Base-by-base conservation (phyloP, 2,113 vertebrate genomes). In the Paratilapia polleni region DNA sequence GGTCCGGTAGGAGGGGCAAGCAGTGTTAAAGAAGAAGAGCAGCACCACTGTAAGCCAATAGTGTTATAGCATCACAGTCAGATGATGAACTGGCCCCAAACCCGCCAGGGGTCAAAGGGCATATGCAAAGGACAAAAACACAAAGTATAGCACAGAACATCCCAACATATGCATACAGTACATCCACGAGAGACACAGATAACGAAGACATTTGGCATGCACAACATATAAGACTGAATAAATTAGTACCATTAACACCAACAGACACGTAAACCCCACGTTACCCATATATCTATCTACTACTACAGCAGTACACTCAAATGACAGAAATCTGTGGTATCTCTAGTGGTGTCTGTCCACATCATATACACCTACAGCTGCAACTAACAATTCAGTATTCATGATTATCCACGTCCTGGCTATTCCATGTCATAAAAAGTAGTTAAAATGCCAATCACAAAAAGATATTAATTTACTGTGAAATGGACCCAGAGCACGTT, bases 11-110 rank as follows among this genome's bases (percentile, higher is more conserved):
- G 95, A 97, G 95, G 97, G 96, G 97, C 94, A 97, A 97, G 97
- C 97, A 97, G 96, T 96, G 95, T 97, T 97, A 98, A 98, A 98
- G 97, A 97, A 99, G 97, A 99, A 98, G 98, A 97, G 97, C 97
- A 98, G 97, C 97, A 96, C 95, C 96, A 97, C 96, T 97, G 97
- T 99, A 96, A 99, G 97, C 98, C 96, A 97, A 97, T 93, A 97
- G 97, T 96, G 96, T 97, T 97, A 96, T 91, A 97, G 96, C 95
- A 97, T 96, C 96, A 96, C 94, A 93, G 95, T 97, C 96, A 96
- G 96, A 95, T 95, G 92, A 96, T 91, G 93, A 96, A 94, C 93
- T 93, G 93, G 92, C 89, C 84, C 84, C 66, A 83, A 22, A 83
- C 93, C 95, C 95, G 5, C 92, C 88, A 86, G 93, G 94, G 94